These are phyloP conservation scores for Bombyx mori DNA, from an alignment of 1,140 invertebrate species.

Conservation along the genomic window DNA sequence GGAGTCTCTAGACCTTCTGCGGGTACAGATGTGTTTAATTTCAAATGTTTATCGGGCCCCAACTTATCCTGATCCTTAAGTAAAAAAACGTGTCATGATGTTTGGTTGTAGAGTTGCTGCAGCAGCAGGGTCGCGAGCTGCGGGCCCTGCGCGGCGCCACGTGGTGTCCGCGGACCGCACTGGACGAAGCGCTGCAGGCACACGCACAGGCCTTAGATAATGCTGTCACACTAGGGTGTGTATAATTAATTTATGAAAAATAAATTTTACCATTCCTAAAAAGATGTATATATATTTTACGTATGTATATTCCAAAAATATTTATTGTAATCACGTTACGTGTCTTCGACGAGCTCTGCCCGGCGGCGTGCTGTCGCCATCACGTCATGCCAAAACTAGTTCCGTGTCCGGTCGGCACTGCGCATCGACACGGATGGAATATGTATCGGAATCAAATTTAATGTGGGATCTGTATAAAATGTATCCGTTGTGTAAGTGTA, in stretches of 20 bases:
- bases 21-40: background rate
- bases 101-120: conserved; percentile 21
- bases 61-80: background rate
- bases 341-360: too few relatives aligned
- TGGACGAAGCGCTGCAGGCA: conserved; percentile 35
- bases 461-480: too few relatives aligned
- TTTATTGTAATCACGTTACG: too few relatives aligned
- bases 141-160: conserved; percentile 25
- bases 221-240: conserved; percentile 22
- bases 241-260: conserved; percentile 3
- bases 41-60: background rate
- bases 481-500: too few relatives aligned
- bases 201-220: conserved; percentile 39
- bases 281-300: background rate
- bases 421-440: too few relatives aligned
- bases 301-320: too few relatives aligned
- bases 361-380: too few relatives aligned
- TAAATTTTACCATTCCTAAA: conserved; percentile 1
- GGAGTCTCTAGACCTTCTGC: background rate
- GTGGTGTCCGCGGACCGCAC: conserved; percentile 20
- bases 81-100: background rate
- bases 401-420: too few relatives aligned
- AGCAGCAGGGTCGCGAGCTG: conserved; percentile 27
- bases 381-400: too few relatives aligned
- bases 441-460: too few relatives aligned